Base-by-base conservation (phyloP, 2,113 vertebrate genomes). In the Coturnix japonica region DNA sequence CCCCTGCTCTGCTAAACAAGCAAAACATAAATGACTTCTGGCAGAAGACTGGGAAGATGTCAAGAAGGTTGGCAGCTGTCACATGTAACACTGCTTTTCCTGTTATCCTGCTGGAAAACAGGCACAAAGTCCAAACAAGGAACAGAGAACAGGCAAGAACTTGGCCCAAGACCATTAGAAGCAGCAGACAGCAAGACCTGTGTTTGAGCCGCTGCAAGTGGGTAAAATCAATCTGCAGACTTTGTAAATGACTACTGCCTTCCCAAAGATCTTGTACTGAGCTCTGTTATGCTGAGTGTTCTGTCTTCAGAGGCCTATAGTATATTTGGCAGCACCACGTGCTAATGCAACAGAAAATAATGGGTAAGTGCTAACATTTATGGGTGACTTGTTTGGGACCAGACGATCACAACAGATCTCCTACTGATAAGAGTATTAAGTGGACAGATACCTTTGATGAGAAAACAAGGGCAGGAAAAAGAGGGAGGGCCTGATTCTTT, bases 191-290 rank as follows among this genome's bases (percentile, higher is more conserved):
- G 41, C 22, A 60, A 71, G 65, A 64, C 16, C 22, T 3, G 1
- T 22, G 21, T 33, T 41, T 35, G 18, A 69, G 47, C 0, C 1
- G 81, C 61, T 1, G 9, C 6, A 7, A 28, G 3, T 1, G 30
- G 31, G 56, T 46, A 43, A 71, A 83, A 60, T 4, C 12, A 66
- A 9, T 37, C 13, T 33, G 39, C 0, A 3, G 25, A 10, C 69
- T 81, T 49, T 37, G 53, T 30, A 51, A 79, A 64, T 23, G 0
- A 46, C 54, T 5, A 49, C 13, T 31, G 26, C 30, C 33, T 71
- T 83, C 22, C 25, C 20, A 1, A 46, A 20, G 49, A 54, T 60
- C 51, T 83, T 54, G 17, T 25, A 46, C 19, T 54, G 35, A 30
- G 39, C 47, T 72, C 46, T 60, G 14, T 17, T 60, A 6, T 3